Conservation (phyloP, 1,140 invertebrate genomes). For the Vanessa atalanta region DNA sequence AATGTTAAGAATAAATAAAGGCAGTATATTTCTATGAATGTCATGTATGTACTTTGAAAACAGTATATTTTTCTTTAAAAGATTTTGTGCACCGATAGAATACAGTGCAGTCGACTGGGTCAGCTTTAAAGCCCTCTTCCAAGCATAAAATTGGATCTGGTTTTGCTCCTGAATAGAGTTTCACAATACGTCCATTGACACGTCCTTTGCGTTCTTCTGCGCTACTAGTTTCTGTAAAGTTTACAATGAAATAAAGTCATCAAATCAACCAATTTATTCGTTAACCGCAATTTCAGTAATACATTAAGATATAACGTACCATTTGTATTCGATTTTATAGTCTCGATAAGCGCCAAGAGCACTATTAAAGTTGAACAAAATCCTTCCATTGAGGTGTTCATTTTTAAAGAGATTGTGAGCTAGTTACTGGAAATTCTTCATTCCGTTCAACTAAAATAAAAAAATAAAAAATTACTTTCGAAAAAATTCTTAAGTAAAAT, state of each 20-base stretch:
- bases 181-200: constrained; percentile 60
- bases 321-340: constrained; percentile 29
- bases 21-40: not conserved
- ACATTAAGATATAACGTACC: constrained; percentile 17
- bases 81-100: constrained; percentile 82
- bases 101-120: constrained; percentile 82
- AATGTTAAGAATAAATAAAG: constrained; percentile 22
- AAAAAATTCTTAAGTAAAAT: not conserved
- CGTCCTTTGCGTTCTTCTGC: constrained; percentile 42
- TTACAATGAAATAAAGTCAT: not conserved
- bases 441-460: constrained; percentile 9
- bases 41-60: constrained; percentile 54
- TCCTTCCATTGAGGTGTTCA: constrained; percentile 26
- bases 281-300: too few species aligned
- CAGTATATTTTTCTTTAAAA: constrained; percentile 68
- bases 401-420: not conserved
- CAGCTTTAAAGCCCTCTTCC: constrained; percentile 84
- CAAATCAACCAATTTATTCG: not conserved
- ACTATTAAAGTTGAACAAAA: constrained; percentile 23
- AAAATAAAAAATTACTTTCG: not conserved
- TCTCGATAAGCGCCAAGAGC: constrained; percentile 23
- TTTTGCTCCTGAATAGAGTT: constrained; percentile 61
- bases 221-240: constrained; percentile 45
- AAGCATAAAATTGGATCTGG: constrained; percentile 61
- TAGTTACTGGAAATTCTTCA: not conserved